Base-by-base conservation (phyloP, 2,113 vertebrate genomes). In the Oncorhynchus kisutch region DNA sequence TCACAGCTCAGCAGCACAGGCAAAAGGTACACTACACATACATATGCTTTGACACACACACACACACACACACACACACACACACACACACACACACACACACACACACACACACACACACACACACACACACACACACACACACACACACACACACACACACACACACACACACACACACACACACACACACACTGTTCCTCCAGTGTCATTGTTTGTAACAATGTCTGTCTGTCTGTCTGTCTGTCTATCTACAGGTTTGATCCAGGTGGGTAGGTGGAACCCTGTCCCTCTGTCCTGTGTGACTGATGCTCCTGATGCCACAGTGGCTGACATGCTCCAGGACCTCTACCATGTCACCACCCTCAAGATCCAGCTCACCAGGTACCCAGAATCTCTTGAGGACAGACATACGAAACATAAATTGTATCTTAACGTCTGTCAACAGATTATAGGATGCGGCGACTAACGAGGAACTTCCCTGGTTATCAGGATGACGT, bases 181-280 rank as follows among this genome's bases (percentile, higher is more conserved):
- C 27, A 27, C 27, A 31, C 31, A 18, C 67, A 78, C 67, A 31
- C 67, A 76, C 64, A 16, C 49, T 71, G 18, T 27, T 45, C 27
- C 9, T 7, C 57, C 29, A 34, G 12, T 54, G 12, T 54, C 51
- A 54, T 18, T 18, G 49, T 54, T 54, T 13, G 49, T 45, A 45
- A 45, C 34, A 39, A 39, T 51, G 12, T 51, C 5, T 51, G 11
- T 51, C 48, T 64, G 49, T 24, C 48, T 76, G 20, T 48, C 25
- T 57, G 7, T 64, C 8, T 76, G 91, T 93, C 92, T 91, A 91
- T 94, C 0, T 79, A 7, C 90, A 99, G 98, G 98, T 89, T 93
- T 98, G 88, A 99, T 99, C 92, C 98, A 99, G 93, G 98, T 99
- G 83, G 98, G 98, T 67, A 97, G 96, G 91, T 99, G 98, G 98